Evolutionary conservation across 1,140 invertebrate species (phyloP).

Genomic region (Lucilia cuprina): DNA sequence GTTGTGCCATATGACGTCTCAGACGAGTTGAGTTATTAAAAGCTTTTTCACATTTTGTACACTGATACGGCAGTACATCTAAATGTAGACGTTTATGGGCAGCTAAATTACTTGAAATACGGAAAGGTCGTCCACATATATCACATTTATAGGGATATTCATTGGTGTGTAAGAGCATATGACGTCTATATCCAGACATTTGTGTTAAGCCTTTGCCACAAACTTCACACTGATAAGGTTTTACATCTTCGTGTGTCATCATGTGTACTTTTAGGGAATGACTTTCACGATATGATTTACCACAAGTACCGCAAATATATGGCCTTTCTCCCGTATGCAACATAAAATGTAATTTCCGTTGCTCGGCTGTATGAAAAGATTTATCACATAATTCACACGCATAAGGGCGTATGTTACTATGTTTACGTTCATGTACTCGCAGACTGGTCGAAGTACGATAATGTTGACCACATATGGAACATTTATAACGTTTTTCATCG

Average conservation of each 20-base stretch:
- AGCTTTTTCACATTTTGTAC: slow-evolving; percentile 51
- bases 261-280: slow-evolving; percentile 56
- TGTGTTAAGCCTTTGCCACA: slow-evolving; percentile 59
- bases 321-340: slow-evolving; percentile 54
- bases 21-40: slow-evolving; percentile 57
- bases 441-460: slow-evolving; percentile 36
- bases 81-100: slow-evolving; percentile 69
- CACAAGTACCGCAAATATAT: slow-evolving; percentile 53
- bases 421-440: slow-evolving; percentile 32
- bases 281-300: slow-evolving; percentile 58
- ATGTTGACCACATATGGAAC: slow-evolving; percentile 44
- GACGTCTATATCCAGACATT: slow-evolving; percentile 60
- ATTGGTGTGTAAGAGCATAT: slow-evolving; percentile 58
- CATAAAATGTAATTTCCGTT: slow-evolving; percentile 56
- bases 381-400: slow-evolving; percentile 37
- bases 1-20: slow-evolving; percentile 51
- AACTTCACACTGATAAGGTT: slow-evolving; percentile 60
- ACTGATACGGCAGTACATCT: slow-evolving; percentile 70
- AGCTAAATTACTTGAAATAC: slow-evolving; percentile 59
- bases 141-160: slow-evolving; percentile 55
- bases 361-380: slow-evolving; percentile 47
- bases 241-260: slow-evolving; percentile 54
- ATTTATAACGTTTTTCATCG: slow-evolving; percentile 47
- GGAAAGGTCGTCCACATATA: slow-evolving; percentile 55
- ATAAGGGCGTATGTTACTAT: neutral